Percentiles rank a stretch among this genome's conserved stretches.
These are phyloP conservation scores for Isoperla grammatica DNA, from an alignment of 2,888 invertebrate genomes.

Conservation along the genomic window DNA sequence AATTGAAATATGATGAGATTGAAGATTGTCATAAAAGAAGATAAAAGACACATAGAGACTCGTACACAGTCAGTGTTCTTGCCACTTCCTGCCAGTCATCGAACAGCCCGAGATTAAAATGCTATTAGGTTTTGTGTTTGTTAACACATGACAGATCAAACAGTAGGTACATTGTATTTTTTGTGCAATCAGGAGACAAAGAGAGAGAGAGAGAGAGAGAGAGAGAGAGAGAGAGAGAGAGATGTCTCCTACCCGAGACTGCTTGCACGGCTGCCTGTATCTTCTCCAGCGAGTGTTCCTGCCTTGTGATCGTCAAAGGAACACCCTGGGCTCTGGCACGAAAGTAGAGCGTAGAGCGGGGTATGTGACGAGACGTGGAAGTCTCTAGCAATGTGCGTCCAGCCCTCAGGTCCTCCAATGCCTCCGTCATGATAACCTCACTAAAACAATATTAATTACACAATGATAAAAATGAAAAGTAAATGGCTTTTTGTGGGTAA, in stretches of 20 bases:
- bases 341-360: slow-evolving; percentile 45
- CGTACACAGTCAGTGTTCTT: too few species aligned
- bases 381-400: slow-evolving; percentile 43
- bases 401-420: slow-evolving; percentile 41
- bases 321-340: slow-evolving; percentile 43
- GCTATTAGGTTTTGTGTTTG: too few species aligned
- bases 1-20: too few species aligned
- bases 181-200: too few species aligned
- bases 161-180: too few species aligned
- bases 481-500: neutral
- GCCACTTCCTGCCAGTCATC: too few species aligned
- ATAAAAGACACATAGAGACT: too few species aligned
- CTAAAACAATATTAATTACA: slow-evolving; percentile 26
- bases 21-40: too few species aligned
- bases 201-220: too few species aligned
- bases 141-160: too few species aligned
- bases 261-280: slow-evolving; percentile 43
- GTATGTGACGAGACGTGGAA: slow-evolving; percentile 42
- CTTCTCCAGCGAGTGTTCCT: slow-evolving; percentile 43
- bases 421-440: slow-evolving; percentile 41
- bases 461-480: neutral
- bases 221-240: neutral
- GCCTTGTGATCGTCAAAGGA: slow-evolving; percentile 41
- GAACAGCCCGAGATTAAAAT: too few species aligned
- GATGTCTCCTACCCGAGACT: slow-evolving; percentile 39